Conservation (phyloP, 1,140 invertebrate genomes). For the Solenopsis fugax region DNA sequence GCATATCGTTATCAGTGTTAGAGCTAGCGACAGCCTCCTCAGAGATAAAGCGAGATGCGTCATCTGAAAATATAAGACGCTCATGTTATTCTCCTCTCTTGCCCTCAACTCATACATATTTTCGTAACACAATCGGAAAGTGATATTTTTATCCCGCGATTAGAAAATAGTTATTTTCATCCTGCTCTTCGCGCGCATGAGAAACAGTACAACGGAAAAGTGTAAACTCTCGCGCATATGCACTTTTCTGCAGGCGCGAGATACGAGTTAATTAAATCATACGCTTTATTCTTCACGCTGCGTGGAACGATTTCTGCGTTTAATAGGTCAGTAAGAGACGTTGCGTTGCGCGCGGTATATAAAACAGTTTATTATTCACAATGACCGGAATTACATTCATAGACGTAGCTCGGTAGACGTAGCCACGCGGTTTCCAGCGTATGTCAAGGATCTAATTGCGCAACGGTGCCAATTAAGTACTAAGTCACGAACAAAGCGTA, state of each 20-base stretch:
- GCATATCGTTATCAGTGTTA: constrained; percentile 64
- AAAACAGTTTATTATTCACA: constrained; percentile 29
- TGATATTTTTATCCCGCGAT: constrained; percentile 2
- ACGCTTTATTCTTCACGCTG: constrained; percentile 15
- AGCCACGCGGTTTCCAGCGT: constrained; percentile 51
- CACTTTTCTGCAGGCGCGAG: not conserved
- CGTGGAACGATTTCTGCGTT: constrained; percentile 2
- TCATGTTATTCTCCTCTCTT: constrained; percentile 14
- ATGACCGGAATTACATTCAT: constrained; percentile 62
- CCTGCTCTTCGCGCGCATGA: too few relatives aligned
- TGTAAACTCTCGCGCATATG: not conserved
- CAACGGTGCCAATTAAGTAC: constrained; percentile 53
- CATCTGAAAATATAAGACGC: constrained; percentile 80
- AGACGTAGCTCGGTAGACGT: constrained; percentile 9
- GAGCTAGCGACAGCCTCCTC: constrained; percentile 64
- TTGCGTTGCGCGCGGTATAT: not conserved
- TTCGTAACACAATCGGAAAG: not conserved
- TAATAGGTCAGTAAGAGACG: constrained; percentile 36
- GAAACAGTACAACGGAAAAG: not conserved
- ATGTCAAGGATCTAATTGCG: constrained; percentile 65
- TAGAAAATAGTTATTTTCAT: not conserved
- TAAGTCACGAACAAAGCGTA: constrained; percentile 45
- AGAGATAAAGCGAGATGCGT: constrained; percentile 60
- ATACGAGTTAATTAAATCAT: constrained; percentile 40
- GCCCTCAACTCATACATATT: not conserved